Base-by-base conservation (phyloP, 2,113 vertebrate species). In the Bubo scandiacus region DNA sequence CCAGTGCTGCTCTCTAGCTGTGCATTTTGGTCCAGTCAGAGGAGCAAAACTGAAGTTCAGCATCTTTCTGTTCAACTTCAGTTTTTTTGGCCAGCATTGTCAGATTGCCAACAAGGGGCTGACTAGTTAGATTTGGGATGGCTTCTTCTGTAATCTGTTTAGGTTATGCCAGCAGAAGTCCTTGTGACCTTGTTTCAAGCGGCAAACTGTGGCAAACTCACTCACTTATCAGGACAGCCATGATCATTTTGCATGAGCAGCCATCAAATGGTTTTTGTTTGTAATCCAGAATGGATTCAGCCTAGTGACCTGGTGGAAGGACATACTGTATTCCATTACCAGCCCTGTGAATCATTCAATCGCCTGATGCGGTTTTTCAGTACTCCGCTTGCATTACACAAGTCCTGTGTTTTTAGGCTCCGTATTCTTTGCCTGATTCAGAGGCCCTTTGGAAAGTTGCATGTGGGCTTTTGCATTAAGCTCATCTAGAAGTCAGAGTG, bases 281-380 rank as follows among this genome's bases (percentile, higher is more conserved):
- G 0, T 82, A 73, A 79, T 49, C 34, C 19, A 36, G 66, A 79
- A 65, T 27, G 5, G 73, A 87, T 89, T 81, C 70, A 91, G 52
- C 77, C 30, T 63, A 17, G 30, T 86, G 86, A 87, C 52, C 59
- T 52, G 49, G 25, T 87, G 14, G 52, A 84, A 83, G 80, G 86
- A 71, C 55, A 43, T 74, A 47, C 6, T 57, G 29, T 84, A 81
- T 93, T 61, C 75, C 40, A 29, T 81, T 88, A 55, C 71, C 21
- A 88, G 18, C n/a, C 17, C 45, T 90, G 62, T 70, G 49, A 92
- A 58, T 70, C 49, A 17, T 40, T 88, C 36, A 18, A 3, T 73
- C 1, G 10, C 68, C 18, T 0, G 0, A 65, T 63, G n/a, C 0
- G 1, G 4, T 52, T 93, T 86, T 86, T 66, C 49, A 61, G n/a